Evolutionary conservation across 1,140 invertebrate genomes (phyloP), one percentile per base, ranked within the genome.

Genomic region (Musca domestica): DNA sequence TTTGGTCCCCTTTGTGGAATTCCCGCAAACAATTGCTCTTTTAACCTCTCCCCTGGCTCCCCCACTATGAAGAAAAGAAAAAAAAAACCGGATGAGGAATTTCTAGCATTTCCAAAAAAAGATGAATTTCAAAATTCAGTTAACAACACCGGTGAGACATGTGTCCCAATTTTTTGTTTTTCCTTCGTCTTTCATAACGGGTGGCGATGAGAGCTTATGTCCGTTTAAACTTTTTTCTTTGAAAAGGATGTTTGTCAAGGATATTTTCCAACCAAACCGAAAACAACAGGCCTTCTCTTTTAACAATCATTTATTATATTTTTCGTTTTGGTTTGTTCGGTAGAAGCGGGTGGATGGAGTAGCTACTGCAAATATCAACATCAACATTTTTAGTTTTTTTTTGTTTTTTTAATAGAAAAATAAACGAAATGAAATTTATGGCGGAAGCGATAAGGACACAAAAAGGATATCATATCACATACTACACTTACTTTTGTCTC

Each of bases 381-480:
- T 61, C 27, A 49, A 48, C 49, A 49, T 67, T 54, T 56, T 34
- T 58, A 67, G 66, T 64, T 68, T 41, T 41, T 41, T 41, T 30
- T 30, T 30, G 27, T 41, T 41, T 41, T 41, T 41, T 68, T 61
- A 51, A 64, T 68, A 64, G 58, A 68, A 64, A 68, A 64, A 49
- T 64, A 52, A 68, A 61, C 67, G 46, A 49, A 68, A 52, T 52
- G 19, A 68, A 68, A 68, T 68, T 68, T 68, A 68, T 68, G 48
- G 47, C 58, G 58, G 67, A 68, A 68, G 52, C 41, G 67, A 68
- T 68, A 68, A 64, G 52, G 52, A 56, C 52, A 56, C 23, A 56
- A 27, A n/a, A 56, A 52, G 17, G 51, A 56, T 25, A 56, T 27
- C 22, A 25, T 41, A 41, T 41, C 34, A 41, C 34, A 7, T 7